A percentile compares a stretch with the other conserved stretches of the same genome.
These are phyloP conservation scores for Pedicia rivosa DNA, from an alignment of 2,888 invertebrate genomes.

Conservation along the genomic window DNA sequence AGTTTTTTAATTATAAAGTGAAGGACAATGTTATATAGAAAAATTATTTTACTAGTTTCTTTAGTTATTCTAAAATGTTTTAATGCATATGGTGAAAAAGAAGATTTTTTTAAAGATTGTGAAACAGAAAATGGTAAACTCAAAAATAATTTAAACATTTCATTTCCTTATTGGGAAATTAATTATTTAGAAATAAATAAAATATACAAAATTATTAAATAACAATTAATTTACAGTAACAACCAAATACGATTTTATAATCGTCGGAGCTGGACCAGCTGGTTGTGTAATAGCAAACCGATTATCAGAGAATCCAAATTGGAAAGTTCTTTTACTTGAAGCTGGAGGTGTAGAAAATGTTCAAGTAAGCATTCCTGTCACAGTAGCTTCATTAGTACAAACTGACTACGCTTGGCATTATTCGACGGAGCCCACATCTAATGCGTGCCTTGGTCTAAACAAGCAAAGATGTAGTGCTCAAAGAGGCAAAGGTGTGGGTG, in stretches of 20 bases:
- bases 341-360: slow-evolving; percentile 28
- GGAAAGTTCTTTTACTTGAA: slow-evolving; percentile 30
- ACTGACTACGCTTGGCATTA: slow-evolving; percentile 47
- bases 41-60: no score
- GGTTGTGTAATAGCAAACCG: slow-evolving; percentile 31
- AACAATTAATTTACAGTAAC: no score
- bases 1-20: no score
- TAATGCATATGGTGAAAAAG: no score
- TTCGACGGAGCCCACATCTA: slow-evolving; percentile 41
- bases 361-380: slow-evolving; percentile 15
- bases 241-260: slow-evolving; percentile 59
- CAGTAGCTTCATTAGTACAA: slow-evolving; percentile 14
- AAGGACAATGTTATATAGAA: no score
- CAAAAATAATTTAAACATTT: no score
- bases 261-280: slow-evolving; percentile 68
- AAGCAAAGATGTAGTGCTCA: slow-evolving; percentile 25
- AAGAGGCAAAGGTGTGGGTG: slow-evolving; percentile 38
- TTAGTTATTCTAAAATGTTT: no score
- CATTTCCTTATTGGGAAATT: no score
- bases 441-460: slow-evolving; percentile 35
- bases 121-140: no score
- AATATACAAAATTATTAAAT: no score
- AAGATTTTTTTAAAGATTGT: no score
- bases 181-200: no score
- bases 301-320: slow-evolving; percentile 20